Conservation (phyloP, 2,113 vertebrate species). For the Terrapene triunguis region DNA sequence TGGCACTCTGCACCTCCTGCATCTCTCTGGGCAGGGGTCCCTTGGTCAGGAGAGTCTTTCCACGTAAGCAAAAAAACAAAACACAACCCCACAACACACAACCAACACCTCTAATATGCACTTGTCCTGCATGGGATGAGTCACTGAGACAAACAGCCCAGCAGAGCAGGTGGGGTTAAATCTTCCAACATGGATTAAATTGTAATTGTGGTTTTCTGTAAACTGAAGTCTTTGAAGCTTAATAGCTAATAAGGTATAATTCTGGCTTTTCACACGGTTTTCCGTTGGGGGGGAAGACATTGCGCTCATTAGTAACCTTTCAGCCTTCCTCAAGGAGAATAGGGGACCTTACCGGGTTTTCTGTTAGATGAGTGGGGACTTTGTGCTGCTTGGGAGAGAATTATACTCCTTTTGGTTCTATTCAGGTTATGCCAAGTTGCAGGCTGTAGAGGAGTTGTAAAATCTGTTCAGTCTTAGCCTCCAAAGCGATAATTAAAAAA, state of each 20-base stretch:
- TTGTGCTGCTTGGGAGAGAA: neutral
- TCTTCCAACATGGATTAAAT: neutral
- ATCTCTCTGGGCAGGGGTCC: conserved; percentile 90
- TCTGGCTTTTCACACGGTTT: neutral
- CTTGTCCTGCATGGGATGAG: neutral
- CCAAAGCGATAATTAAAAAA: neutral
- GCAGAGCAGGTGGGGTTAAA: neutral
- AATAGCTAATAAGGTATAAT: neutral
- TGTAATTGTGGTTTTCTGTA: neutral
- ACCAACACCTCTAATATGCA: neutral
- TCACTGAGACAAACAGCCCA: neutral
- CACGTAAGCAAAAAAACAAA: conserved; percentile 80
- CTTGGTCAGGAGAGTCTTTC: conserved; percentile 85
- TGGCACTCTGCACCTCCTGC: conserved; percentile 86
- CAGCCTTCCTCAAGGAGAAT: neutral
- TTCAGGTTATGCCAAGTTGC: neutral
- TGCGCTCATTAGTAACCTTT: neutral
- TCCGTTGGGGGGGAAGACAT: neutral
- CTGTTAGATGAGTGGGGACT: neutral
- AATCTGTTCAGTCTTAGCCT: neutral
- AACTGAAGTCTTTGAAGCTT: neutral
- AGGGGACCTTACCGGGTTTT: neutral
- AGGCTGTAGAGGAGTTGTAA: neutral
- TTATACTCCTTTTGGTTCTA: neutral
- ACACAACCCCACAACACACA: neutral